phyloP scores from a whole-genome alignment of 2,888 invertebrate species.

The Meganola albula region DNA sequence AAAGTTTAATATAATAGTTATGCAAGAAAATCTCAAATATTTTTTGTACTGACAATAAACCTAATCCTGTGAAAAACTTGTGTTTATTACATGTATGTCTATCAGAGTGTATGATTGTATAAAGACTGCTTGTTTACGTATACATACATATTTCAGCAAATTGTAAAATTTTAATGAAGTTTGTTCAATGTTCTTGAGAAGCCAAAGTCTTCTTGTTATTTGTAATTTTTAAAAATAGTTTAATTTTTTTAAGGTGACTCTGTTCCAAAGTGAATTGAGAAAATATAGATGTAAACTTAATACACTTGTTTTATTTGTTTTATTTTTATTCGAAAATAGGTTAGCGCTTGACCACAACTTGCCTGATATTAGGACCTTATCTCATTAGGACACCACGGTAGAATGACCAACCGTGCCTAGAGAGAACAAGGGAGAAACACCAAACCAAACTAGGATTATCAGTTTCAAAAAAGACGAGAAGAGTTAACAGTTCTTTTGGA shows the following conservation, averaged over 20 bases:
- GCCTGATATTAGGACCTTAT: too few species aligned
- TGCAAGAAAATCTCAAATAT: too few species aligned
- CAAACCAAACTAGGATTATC: too few species aligned
- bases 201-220: conserved; percentile 69
- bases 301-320: conserved; percentile 20
- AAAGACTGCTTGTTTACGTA: conserved; percentile 22
- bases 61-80: conserved; percentile 14
- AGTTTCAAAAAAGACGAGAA: too few species aligned
- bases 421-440: too few species aligned
- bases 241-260: conserved; percentile 39
- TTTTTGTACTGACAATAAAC: conserved; percentile 9
- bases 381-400: too few species aligned
- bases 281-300: conserved; percentile 31
- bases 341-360: too few species aligned
- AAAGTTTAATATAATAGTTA: too few species aligned
- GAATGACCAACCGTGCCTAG: too few species aligned
- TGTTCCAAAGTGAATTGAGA: conserved; percentile 42
- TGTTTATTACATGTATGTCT: conserved; percentile 12
- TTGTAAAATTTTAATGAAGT: conserved; percentile 40
- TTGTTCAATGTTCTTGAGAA: conserved; percentile 54
- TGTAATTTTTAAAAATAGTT: conserved; percentile 47
- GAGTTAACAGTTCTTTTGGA: too few species aligned
- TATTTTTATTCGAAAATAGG: too few species aligned
- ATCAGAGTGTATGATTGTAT: conserved; percentile 17
- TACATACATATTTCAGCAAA: conserved; percentile 16